A percentile compares a stretch with the other conserved stretches of the same genome.
Evolutionary conservation across 1,140 invertebrate genomes (phyloP).

Genomic region (Pemphigus obesinymphae): DNA sequence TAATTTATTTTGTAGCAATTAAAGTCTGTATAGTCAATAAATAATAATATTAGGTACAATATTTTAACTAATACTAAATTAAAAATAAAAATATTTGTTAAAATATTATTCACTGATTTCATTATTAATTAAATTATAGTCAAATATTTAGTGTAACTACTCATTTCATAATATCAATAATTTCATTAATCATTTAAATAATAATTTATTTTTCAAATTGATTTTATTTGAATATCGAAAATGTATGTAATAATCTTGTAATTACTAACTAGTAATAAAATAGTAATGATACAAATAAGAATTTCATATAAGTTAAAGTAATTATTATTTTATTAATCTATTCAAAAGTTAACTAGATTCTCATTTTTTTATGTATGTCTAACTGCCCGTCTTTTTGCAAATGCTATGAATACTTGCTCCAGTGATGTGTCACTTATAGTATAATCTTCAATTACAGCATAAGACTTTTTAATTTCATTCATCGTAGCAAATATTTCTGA

Average conservation of each 20-base stretch:
- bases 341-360: neutral
- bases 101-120: too few relatives aligned
- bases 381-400: slow-evolving; percentile 47
- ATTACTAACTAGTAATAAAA: neutral
- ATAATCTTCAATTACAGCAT: slow-evolving; percentile 57
- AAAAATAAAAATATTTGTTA: too few relatives aligned
- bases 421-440: slow-evolving; percentile 61
- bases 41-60: too few relatives aligned
- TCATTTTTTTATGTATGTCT: neutral
- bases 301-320: neutral
- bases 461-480: slow-evolving; percentile 52
- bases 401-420: slow-evolving; percentile 57
- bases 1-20: too few relatives aligned
- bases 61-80: too few relatives aligned
- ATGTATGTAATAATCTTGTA: too few relatives aligned
- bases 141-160: too few relatives aligned
- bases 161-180: too few relatives aligned
- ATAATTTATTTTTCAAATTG: neutral
- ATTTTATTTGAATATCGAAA: neutral
- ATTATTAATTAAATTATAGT: too few relatives aligned
- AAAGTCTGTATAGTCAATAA: too few relatives aligned
- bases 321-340: too few relatives aligned
- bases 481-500: slow-evolving; percentile 56
- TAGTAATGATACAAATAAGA: neutral
- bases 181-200: too few relatives aligned